These are phyloP conservation scores for Rhinogobius similis DNA, from an alignment of 2,113 vertebrate genomes.

Conservation along the genomic window DNA sequence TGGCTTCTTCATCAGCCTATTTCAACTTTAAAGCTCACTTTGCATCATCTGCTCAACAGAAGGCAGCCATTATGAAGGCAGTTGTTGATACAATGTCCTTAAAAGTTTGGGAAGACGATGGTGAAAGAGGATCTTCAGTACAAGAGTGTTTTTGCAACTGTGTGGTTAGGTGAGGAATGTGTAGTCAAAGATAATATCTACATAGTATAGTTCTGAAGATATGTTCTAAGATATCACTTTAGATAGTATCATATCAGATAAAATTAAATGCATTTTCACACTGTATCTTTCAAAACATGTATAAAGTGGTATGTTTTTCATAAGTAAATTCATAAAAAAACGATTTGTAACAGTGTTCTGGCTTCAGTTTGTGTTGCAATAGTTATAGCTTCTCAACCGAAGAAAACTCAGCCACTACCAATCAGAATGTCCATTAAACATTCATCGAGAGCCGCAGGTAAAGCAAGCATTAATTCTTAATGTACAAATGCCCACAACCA, in stretches of 20 bases:
- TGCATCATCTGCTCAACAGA: constrained; percentile 64
- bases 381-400: background rate
- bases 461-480: background rate
- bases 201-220: background rate
- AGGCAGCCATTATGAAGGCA: constrained; percentile 3
- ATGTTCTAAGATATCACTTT: too few relatives aligned
- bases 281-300: background rate
- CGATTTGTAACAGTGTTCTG: background rate
- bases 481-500: constrained; percentile 5
- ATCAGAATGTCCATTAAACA: background rate
- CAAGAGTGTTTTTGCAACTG: constrained; percentile 9
- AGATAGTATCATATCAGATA: too few relatives aligned
- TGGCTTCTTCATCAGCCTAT: constrained; percentile 19
- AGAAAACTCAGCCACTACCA: background rate
- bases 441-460: background rate
- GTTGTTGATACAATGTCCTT: constrained; percentile 35
- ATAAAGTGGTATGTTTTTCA: background rate
- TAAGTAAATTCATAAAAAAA: background rate
- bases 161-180: background rate
- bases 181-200: too few relatives aligned
- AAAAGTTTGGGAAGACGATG: constrained; percentile 31
- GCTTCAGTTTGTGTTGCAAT: background rate
- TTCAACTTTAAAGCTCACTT: constrained; percentile 46
- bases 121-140: constrained; percentile 14
- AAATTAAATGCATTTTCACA: too few relatives aligned